Evolutionary conservation across 2,113 vertebrate species (phyloP), one percentile per base, ranked within the genome.

Genomic region (Zosterops lateralis): DNA sequence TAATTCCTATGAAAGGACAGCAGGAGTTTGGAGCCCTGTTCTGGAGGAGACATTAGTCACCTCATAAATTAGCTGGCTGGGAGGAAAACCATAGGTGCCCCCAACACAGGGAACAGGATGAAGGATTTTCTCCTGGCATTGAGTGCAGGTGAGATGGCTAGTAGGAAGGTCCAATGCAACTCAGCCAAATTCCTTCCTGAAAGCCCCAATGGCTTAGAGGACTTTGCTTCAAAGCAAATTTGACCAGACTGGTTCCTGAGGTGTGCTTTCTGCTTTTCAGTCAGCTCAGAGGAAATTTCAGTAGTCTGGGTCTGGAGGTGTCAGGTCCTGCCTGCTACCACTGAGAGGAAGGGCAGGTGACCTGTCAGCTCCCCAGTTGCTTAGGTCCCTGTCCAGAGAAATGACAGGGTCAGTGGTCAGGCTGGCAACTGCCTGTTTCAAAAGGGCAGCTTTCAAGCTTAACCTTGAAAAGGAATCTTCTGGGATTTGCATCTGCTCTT

Each of bases 391-490:
- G 62, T 67, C 64, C 14, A 0, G 83, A 89, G 74, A 51, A 91
- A 65, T 1, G 0, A 45, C 1, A 18, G 42, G 56, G 93, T 95
- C 84, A 79, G 65, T 42, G 74, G 95, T 95, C 80, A 90, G 72
- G 44, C 83, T 92, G 94, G 54, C 74, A 95, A 73, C 66, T 93
- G 86, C 58, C 73, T 18, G 1, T 72, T 92, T 92, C 78, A 51
- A 92, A 92, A 95, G 53, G 84, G 73, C 75, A 93, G 22, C 68
- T 92, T 88, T 96, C 93, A 92, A 92, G 42, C 19, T 95, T 94
- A 97, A 88, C 88, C 76, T 90, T 65, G 48, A 84, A 73, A 77
- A 91, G 25, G 42, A 76, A 42, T 61, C 89, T 76, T 31, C 16
- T 81, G 84, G 83, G 85, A 73, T 71, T 93, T 88, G 20, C 54